A percentile compares a stretch with the other conserved stretches of the same genome.
Evolutionary conservation across 2,797 vertebrate species (phyloP).

Genomic region (Miichthys miiuy): DNA sequence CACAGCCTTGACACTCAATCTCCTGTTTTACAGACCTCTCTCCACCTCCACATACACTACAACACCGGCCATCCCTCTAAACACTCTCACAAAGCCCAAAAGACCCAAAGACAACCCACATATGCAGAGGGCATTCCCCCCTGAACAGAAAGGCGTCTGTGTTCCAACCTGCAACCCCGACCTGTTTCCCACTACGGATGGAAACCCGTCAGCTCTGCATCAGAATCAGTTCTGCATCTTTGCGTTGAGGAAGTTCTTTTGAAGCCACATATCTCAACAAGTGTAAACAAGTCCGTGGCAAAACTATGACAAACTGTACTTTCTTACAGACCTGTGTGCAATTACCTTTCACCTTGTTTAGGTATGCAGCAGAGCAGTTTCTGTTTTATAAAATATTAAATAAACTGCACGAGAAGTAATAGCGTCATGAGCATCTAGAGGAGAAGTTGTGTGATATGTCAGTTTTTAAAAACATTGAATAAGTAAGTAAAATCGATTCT

Average conservation of each 20-base stretch:
- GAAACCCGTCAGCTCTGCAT: constrained; percentile 16
- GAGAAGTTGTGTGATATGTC: not conserved
- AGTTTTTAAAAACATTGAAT: not conserved
- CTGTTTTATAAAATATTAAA: not conserved
- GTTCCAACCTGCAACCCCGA: not conserved
- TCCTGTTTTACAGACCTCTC: constrained; percentile 56
- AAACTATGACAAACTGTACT: not conserved
- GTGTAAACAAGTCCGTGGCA: constrained; percentile 46
- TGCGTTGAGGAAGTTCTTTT: not conserved
- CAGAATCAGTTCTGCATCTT: not conserved
- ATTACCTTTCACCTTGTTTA: not conserved
- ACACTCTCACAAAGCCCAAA: constrained; percentile 34
- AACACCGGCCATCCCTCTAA: constrained; percentile 11
- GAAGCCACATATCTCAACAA: constrained; percentile 46
- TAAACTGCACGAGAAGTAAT: not conserved
- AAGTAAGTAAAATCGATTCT: too few species aligned
- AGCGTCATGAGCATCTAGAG: not conserved
- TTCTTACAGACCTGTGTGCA: not conserved
- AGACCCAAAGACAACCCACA: constrained; percentile 26
- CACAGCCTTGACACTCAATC: constrained; percentile 66
- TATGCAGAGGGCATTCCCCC: constrained; percentile 5
- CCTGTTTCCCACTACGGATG: not conserved
- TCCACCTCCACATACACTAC: constrained; percentile 35
- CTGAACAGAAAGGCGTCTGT: constrained; percentile 33
- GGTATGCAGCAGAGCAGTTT: not conserved